A percentile compares a stretch with the other conserved stretches of the same genome.
These are phyloP conservation scores for Euphydryas editha DNA, from an alignment of 2,888 invertebrate genomes.

Conservation along the genomic window DNA sequence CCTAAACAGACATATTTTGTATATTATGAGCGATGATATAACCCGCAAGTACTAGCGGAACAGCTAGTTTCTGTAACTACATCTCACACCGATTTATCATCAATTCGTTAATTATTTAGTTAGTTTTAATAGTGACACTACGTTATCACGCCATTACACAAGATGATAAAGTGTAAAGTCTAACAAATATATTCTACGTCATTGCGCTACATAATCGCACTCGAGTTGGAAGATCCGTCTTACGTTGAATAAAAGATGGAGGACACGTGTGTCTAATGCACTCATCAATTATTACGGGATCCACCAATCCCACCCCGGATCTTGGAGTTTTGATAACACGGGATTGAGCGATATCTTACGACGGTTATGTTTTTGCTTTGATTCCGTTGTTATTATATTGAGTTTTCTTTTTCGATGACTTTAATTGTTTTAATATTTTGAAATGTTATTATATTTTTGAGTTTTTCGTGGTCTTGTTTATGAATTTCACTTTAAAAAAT, in stretches of 20 bases:
- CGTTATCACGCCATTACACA: not conserved
- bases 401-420: too few species aligned
- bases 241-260: slow-evolving; percentile 73
- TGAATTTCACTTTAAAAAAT: too few species aligned
- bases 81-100: too few species aligned
- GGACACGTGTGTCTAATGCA: slow-evolving; percentile 79
- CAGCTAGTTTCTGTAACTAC: too few species aligned
- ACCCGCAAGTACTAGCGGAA: too few species aligned
- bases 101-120: too few species aligned
- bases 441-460: too few species aligned
- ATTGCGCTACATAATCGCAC: slow-evolving; percentile 36
- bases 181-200: slow-evolving; percentile 13
- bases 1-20: too few species aligned
- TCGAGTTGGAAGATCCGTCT: slow-evolving; percentile 37
- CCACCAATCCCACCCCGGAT: slow-evolving; percentile 36
- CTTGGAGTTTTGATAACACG: slow-evolving; percentile 49
- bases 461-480: too few species aligned
- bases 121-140: not conserved
- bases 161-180: not conserved
- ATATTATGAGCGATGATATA: too few species aligned
- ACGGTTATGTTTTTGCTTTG: slow-evolving; percentile 28
- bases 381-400: not conserved
- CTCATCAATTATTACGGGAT: slow-evolving; percentile 76
- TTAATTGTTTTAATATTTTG: too few species aligned
- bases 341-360: slow-evolving; percentile 33